Conservation (phyloP, 2,888 invertebrate genomes). For the Meghimatium bilineatum region DNA sequence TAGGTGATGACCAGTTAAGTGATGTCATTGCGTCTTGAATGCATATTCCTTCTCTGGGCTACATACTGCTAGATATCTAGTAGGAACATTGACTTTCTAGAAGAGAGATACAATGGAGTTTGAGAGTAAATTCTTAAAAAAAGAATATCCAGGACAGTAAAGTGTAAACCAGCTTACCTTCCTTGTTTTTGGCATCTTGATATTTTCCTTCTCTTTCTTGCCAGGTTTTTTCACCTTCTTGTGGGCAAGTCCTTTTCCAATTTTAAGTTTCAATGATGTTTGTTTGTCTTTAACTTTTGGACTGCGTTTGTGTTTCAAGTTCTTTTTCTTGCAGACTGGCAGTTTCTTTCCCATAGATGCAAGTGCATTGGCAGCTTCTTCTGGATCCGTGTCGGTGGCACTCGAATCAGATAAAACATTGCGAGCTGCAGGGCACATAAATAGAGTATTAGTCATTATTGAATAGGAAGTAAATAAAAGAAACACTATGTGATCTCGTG, state of each 20-base stretch:
- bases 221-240: constrained; percentile 73
- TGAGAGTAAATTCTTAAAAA: too few species aligned
- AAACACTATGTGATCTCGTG: too few species aligned
- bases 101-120: too few species aligned
- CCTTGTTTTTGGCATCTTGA: constrained; percentile 71
- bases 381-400: constrained; percentile 76
- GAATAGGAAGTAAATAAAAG: neutral
- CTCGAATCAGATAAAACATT: constrained; percentile 69
- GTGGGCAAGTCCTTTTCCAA: constrained; percentile 37
- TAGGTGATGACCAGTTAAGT: too few species aligned
- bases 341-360: constrained; percentile 56
- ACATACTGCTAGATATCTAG: too few species aligned
- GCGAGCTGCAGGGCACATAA: constrained; percentile 38
- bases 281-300: constrained; percentile 56
- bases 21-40: too few species aligned
- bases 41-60: too few species aligned
- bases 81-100: too few species aligned
- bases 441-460: neutral
- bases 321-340: constrained; percentile 51
- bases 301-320: constrained; percentile 61
- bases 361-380: constrained; percentile 71
- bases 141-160: too few species aligned
- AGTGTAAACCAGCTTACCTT: constrained; percentile 43
- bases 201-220: constrained; percentile 70
- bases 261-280: constrained; percentile 56